Base-by-base conservation (phyloP, 92 coral and sea anemone species). In the Porites evermanni region DNA sequence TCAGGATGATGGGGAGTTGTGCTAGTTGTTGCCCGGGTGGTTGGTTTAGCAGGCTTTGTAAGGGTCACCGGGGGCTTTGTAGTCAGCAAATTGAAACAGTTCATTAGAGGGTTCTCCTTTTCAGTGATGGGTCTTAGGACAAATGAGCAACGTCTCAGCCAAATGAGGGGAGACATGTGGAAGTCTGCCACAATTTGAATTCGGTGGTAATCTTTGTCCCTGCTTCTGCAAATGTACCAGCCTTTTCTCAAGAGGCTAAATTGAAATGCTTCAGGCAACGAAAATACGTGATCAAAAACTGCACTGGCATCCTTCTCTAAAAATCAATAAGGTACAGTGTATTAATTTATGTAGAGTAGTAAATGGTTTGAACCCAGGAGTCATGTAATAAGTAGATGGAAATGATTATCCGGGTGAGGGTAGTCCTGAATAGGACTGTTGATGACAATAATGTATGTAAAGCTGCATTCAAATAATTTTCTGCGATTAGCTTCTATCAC, bases 171-270 rank as follows among this genome's bases (percentile, higher is more conserved):
- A 8, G 77, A 74, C 63, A 56, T 75, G 32, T 85, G 80, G 78
- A 63, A 91, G 52, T 90, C 92, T 1, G 94, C 81, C 4, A 88
- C 94, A 1, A 91, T 38, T n/a, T 80, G 71, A 10, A 82, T 80
- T 6, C 73, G 79, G 67, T 91, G 90, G 17, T 84, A 84, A 56
- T 63, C 71, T 16, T 72, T 63, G 17, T 80, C 17, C 10, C 3
- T 2, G 72, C 94, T 91, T 67, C 87, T 84, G 68, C 94, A 91
- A 8, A 88, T 70, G 80, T 78, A 91, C 94, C 94, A 92, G 4
- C 92, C 95, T 3, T 19, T 63, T 23, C 86, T 88, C 81, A 75
- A 29, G 19, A 92, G 83, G 78, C 70, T 77, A 56, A 89, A 92
- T 86, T 88, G 91, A 56, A 92, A 92, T 50, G 92, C 92, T 16